These are phyloP conservation scores for Axea sp. DNA, from an alignment of 2,888 invertebrate species.

Conservation along the genomic window DNA sequence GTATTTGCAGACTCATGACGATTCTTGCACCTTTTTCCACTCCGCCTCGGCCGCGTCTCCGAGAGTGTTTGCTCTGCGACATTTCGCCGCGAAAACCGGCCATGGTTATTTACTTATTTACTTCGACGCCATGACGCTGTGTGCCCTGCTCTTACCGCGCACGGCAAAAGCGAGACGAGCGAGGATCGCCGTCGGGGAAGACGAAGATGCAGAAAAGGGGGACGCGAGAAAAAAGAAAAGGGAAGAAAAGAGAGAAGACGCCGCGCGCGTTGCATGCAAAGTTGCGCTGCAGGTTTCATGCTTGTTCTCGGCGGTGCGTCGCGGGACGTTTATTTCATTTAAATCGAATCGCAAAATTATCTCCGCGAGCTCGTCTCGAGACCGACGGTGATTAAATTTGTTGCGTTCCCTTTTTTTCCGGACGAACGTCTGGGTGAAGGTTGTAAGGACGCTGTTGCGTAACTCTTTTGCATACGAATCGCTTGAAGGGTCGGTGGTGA, in stretches of 20 bases:
- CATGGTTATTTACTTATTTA: constrained; percentile 75
- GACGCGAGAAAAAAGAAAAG: constrained; percentile 19
- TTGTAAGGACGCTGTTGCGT: no score
- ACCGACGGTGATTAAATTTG: constrained; percentile 9
- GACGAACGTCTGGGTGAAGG: no score
- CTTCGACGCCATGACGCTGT: constrained; percentile 66
- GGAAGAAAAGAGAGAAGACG: constrained; percentile 12
- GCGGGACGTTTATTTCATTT: constrained; percentile 43
- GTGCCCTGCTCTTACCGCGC: constrained; percentile 59
- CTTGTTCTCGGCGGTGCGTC: constrained; percentile 27
- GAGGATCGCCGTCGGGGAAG: neutral
- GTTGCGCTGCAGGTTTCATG: constrained; percentile 52
- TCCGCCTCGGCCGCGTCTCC: constrained; percentile 33
- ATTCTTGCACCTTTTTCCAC: constrained; percentile 72
- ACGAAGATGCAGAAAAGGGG: neutral
- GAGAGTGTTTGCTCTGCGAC: constrained; percentile 74
- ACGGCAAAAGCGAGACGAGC: neutral
- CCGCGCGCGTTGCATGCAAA: constrained; percentile 50
- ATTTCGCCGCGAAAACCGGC: constrained; percentile 71
- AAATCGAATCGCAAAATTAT: constrained; percentile 22
- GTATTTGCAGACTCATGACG: constrained; percentile 72
- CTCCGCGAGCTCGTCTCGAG: neutral
- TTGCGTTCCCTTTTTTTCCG: no score
- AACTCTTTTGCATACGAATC: no score
- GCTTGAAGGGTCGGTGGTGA: no score